These are phyloP conservation scores for Semicossyphus pulcher DNA, from an alignment of 2,113 vertebrate species.

Conservation along the genomic window DNA sequence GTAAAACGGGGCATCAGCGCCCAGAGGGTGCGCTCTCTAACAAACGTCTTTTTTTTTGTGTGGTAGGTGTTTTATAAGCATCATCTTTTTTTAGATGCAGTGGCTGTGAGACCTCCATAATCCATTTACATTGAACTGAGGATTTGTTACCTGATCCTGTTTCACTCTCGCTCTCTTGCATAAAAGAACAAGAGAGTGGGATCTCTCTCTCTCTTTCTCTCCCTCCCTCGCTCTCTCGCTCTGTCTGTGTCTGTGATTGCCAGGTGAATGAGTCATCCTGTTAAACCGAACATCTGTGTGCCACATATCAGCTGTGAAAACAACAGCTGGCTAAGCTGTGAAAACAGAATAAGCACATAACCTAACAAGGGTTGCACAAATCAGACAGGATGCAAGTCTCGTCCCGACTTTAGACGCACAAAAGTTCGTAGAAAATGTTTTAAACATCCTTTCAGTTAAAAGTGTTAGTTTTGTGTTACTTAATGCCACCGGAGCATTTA, in stretches of 20 bases:
- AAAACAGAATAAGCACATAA: slow-evolving; percentile 39
- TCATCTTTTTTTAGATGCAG: slow-evolving; percentile 49
- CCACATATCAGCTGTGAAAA: slow-evolving; percentile 64
- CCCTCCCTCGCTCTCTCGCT: slow-evolving; percentile 1
- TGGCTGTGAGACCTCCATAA: slow-evolving; percentile 51
- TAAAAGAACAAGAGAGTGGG: slow-evolving; percentile 58
- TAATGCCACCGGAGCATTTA: neutral
- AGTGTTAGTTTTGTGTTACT: neutral
- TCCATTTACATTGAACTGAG: slow-evolving; percentile 62
- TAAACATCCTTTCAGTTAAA: neutral
- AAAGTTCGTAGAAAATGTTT: neutral
- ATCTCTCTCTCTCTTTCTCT: slow-evolving; percentile 6
- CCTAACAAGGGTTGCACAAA: slow-evolving; percentile 4
- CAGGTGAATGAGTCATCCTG: slow-evolving; percentile 66
- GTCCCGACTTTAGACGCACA: neutral
- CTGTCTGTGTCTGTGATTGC: slow-evolving; percentile 16
- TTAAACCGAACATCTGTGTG: slow-evolving; percentile 73
- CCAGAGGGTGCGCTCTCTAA: too few relatives aligned
- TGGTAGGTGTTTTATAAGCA: slow-evolving; percentile 37
- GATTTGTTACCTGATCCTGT: slow-evolving; percentile 70
- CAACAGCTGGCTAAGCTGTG: slow-evolving; percentile 59
- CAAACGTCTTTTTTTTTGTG: too few relatives aligned
- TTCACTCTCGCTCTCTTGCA: slow-evolving; percentile 60
- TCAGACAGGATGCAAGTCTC: neutral
- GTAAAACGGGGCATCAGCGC: neutral